Evolutionary conservation across 2,797 vertebrate genomes (phyloP).

Genomic region (Bovichtus variegatus): DNA sequence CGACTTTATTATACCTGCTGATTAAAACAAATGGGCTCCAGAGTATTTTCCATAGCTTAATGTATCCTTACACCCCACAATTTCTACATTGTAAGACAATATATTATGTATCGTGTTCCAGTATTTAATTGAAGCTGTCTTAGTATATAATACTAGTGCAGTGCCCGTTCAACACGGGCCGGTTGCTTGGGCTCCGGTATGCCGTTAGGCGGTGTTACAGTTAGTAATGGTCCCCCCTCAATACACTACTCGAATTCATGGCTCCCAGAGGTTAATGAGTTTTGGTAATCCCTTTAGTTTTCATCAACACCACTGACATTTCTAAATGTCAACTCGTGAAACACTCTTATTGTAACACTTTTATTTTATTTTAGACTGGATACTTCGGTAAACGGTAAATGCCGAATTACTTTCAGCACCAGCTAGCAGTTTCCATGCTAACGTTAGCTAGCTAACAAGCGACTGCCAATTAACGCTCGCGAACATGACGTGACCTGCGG

Average conservation of each 20-base stretch:
- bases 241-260: neutral
- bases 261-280: neutral
- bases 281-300: neutral
- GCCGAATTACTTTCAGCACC: neutral
- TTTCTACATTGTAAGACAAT: neutral
- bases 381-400: neutral
- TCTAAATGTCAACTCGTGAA: too few relatives aligned
- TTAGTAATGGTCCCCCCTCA: too few relatives aligned
- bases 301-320: neutral
- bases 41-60: neutral
- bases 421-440: neutral
- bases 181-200: too few relatives aligned
- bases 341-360: too few relatives aligned
- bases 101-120: neutral
- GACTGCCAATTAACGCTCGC: neutral
- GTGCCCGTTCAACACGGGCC: too few relatives aligned
- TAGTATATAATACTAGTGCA: too few relatives aligned
- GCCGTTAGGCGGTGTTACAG: too few relatives aligned
- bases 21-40: conserved; percentile 26
- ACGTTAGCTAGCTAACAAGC: too few relatives aligned
- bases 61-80: neutral
- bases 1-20: conserved; percentile 34
- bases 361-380: neutral
- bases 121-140: neutral
- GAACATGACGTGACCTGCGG: neutral